Percentiles rank a stretch among this genome's conserved stretches.
phyloP scores from a whole-genome alignment of 2,113 vertebrate species.

The Phrynocephalus versicolor region DNA sequence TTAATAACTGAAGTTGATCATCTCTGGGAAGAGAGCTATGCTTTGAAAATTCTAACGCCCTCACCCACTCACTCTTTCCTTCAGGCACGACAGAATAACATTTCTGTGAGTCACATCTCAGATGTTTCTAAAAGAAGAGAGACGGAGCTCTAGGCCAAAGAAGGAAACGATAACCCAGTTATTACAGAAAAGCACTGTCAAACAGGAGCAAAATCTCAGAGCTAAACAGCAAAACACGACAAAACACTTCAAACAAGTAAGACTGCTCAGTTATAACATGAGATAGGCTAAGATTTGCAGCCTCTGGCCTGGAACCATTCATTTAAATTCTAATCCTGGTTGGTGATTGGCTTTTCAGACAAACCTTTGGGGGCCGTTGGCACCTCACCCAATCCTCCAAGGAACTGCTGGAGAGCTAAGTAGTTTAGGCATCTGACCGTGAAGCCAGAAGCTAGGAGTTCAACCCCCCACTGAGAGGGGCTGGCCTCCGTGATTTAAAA shows the following conservation, averaged over 20 bases:
- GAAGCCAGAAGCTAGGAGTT: too few species aligned
- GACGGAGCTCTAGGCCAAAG: background rate
- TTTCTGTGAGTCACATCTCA: background rate
- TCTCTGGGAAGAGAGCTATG: background rate
- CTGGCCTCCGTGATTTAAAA: too few species aligned
- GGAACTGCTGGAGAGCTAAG: too few species aligned
- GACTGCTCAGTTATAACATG: background rate
- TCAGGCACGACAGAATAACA: background rate
- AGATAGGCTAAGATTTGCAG: background rate
- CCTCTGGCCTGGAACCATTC: too few species aligned
- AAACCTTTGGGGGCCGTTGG: background rate
- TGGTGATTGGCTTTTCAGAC: background rate
- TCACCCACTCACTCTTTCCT: background rate
- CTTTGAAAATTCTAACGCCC: background rate
- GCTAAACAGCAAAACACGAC: background rate
- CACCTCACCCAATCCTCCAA: background rate
- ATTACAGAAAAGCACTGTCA: background rate
- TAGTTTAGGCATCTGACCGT: too few species aligned
- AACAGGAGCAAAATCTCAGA: background rate
- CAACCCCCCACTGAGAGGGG: too few species aligned
- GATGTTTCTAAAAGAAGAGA: background rate
- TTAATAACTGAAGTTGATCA: background rate
- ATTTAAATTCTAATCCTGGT: background rate
- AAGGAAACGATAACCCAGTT: background rate
- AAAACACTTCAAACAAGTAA: background rate